A percentile compares a stretch with the other conserved stretches of the same genome.
Evolutionary conservation across 1,140 invertebrate genomes (phyloP).

Genomic region (Drosophila nasuta): DNA sequence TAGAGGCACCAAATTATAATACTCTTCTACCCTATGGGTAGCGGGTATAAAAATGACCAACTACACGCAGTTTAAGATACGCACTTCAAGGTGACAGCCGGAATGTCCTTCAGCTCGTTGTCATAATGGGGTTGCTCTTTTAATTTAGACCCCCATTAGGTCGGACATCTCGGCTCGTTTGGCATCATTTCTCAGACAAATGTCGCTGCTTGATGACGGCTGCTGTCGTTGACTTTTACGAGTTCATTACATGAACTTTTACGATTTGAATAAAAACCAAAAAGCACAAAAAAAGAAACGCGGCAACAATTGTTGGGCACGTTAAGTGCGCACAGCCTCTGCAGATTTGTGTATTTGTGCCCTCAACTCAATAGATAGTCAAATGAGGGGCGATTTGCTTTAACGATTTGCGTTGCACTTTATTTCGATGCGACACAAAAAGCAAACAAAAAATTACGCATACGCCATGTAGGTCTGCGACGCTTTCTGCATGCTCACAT

Average conservation of each 20-base stretch:
- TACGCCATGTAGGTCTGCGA: conserved; percentile 49
- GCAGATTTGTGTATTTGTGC: conserved; percentile 36
- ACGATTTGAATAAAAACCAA: conserved; percentile 51
- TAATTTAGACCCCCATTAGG: conserved; percentile 36
- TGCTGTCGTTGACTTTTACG: conserved; percentile 50
- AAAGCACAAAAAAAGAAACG: conserved; percentile 12
- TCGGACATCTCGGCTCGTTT: conserved; percentile 32
- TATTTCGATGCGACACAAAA: conserved; percentile 34
- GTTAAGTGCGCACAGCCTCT: conserved; percentile 22
- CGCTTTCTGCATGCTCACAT: conserved; percentile 9
- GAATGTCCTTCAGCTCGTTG: conserved; percentile 16
- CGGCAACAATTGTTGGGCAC: conserved; percentile 42
- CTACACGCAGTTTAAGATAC: not conserved
- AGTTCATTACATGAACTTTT: conserved; percentile 69
- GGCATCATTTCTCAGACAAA: conserved; percentile 31
- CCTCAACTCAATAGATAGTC: conserved; percentile 13
- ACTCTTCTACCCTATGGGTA: too few species aligned
- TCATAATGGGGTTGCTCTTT: conserved; percentile 16
- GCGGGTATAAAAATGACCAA: not conserved
- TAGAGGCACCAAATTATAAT: too few species aligned
- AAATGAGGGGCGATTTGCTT: conserved; percentile 33
- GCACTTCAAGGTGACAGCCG: conserved; percentile 2
- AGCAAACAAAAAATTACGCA: conserved; percentile 60
- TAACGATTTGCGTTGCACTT: conserved; percentile 51
- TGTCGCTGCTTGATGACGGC: conserved; percentile 27